Evolutionary conservation across 2,888 invertebrate species (phyloP).

Genomic region (Himalopsyche kuldschensis): DNA sequence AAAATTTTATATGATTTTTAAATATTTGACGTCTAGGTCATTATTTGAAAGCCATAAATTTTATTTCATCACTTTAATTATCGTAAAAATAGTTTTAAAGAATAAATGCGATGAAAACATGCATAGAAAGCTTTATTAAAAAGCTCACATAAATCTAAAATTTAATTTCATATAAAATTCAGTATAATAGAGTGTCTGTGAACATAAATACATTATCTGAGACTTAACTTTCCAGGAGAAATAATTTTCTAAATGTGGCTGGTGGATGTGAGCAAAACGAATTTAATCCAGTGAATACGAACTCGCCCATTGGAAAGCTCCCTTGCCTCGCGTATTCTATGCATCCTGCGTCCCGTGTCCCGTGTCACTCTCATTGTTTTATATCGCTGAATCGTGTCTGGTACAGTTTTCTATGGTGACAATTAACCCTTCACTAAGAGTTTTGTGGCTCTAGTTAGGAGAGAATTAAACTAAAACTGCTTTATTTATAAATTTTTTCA

Average conservation of each 20-base stretch:
- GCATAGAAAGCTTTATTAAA: too few species aligned
- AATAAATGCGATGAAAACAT: too few species aligned
- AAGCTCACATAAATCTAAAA: too few species aligned
- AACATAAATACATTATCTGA: neutral
- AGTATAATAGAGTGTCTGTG: neutral
- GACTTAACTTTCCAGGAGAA: neutral
- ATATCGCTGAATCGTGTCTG: conserved; percentile 31
- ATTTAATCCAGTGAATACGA: neutral
- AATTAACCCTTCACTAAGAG: neutral
- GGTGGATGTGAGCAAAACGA: neutral
- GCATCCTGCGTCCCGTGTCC: neutral
- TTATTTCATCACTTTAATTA: too few species aligned
- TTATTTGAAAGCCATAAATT: too few species aligned
- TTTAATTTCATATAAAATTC: too few species aligned
- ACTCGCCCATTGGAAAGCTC: neutral
- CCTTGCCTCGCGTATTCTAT: neutral
- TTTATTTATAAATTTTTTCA: too few species aligned
- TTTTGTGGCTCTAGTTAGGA: neutral
- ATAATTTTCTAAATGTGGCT: neutral
- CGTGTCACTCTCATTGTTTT: conserved; percentile 11
- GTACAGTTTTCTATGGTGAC: neutral
- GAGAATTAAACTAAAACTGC: too few species aligned
- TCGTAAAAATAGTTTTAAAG: too few species aligned
- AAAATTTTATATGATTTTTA: too few species aligned
- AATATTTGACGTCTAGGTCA: too few species aligned